Evolutionary conservation across 2,113 vertebrate genomes (phyloP).

Genomic region (Tetrax tetrax): DNA sequence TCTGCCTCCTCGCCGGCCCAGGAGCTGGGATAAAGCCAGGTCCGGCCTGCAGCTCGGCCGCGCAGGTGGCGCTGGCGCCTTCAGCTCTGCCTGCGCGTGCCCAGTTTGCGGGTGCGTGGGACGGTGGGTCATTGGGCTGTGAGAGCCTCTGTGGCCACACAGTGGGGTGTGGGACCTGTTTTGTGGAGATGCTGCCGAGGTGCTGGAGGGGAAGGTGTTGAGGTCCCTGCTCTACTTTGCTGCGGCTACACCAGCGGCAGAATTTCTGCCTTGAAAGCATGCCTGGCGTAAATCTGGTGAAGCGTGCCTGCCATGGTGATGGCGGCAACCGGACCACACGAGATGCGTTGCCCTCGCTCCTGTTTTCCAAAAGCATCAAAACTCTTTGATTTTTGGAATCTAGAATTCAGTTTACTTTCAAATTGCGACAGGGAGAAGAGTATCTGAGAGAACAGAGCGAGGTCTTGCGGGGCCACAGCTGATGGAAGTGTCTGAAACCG

Average conservation of each 20-base stretch:
- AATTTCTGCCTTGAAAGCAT: background rate
- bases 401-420: background rate
- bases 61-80: too few relatives aligned
- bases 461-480: background rate
- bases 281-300: background rate
- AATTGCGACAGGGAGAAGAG: background rate
- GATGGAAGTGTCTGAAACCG: rapidly evolving
- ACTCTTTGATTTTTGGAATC: background rate
- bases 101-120: too few relatives aligned
- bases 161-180: background rate
- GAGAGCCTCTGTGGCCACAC: background rate
- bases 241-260: background rate
- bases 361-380: background rate
- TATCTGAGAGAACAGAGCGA: background rate
- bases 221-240: background rate
- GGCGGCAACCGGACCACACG: background rate
- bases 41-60: background rate
- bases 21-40: background rate
- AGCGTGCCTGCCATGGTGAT: background rate
- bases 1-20: background rate
- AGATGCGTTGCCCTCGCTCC: rapidly evolving
- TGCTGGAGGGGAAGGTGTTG: background rate
- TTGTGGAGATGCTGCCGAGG: background rate
- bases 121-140: background rate
- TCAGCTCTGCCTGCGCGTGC: too few relatives aligned